Evolutionary conservation across 2,113 vertebrate genomes (phyloP), one percentile per base, ranked within the genome.

Genomic region (Paramormyrops kingsleyae): DNA sequence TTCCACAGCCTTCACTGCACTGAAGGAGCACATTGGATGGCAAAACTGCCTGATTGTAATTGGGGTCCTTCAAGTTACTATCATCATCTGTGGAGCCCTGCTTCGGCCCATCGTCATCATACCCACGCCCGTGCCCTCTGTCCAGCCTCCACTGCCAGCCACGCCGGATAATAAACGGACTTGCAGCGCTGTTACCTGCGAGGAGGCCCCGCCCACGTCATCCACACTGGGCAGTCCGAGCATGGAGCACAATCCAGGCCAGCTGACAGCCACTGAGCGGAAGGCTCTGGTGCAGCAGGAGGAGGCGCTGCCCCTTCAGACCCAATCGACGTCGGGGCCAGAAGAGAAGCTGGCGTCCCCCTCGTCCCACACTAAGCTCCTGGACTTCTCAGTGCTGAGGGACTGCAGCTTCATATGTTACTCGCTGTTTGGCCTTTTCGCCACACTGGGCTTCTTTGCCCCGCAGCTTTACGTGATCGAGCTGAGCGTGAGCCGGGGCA

Each of bases 361-460:
- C 1, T 84, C 0, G 10, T 62, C 7, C 88, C 91, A 27, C 42
- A 62, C 86, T 5, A 95, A 93, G 83, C 94, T 99, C 31, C 87
- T 99, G 70, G 98, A 99, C 94, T 97, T 99, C 80, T 97, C 97
- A 6, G 93, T 99, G 88, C 94, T 99, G 93, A 96, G 91, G 91
- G 97, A 99, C 92, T 92, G 91, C 87, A 95, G 97, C 91, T 99
- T 99, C 90, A 97, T 99, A 47, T 97, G 97, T 53, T 99, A 99
- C 5, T 95, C 98, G 21, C 91, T 98, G 3, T 99, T 99, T 13
- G 99, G 99, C 47, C 97, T 99, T 2, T 99, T 99, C 5, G 98
- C 97, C 89, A 99, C 98, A 0, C 93, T 99, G 87, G 99, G 98
- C 83, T 99, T 99, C 95, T 99, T 99, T 0, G 98, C 97, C 1